Evolutionary conservation across 2,797 vertebrate genomes (phyloP).

Genomic region (Todus mexicanus): DNA sequence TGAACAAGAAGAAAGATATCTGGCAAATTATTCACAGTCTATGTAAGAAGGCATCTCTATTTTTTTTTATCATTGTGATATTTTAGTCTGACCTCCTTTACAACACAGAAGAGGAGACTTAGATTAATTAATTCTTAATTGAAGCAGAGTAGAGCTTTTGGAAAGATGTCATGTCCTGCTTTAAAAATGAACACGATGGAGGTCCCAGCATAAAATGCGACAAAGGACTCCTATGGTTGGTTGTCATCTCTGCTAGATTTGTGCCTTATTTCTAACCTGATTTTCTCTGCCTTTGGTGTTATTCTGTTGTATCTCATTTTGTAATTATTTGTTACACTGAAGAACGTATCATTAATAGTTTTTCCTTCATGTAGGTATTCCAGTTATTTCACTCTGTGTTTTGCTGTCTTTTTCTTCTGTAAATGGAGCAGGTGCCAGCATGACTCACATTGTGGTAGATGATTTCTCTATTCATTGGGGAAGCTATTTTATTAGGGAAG

Average conservation of each 20-base stretch:
- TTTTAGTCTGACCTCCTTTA: neutral
- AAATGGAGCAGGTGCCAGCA: slow-evolving; percentile 18
- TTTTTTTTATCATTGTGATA: neutral
- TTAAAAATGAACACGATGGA: neutral
- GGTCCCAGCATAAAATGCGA: neutral
- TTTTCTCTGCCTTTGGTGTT: neutral
- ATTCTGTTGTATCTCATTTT: neutral
- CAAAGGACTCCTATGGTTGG: neutral
- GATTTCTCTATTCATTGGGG: slow-evolving; percentile 15
- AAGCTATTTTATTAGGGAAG: neutral
- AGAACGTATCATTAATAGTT: neutral
- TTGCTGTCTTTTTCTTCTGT: neutral
- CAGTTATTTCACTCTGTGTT: neutral
- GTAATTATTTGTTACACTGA: neutral
- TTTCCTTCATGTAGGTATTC: neutral
- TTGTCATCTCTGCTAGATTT: neutral
- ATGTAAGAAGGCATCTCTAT: neutral
- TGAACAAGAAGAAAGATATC: neutral
- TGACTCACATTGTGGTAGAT: neutral
- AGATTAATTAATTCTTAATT: slow-evolving; percentile 29
- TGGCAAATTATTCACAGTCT: neutral
- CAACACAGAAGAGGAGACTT: neutral
- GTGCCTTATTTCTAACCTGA: neutral
- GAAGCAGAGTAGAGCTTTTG: neutral
- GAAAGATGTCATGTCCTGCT: neutral